Evolutionary conservation across 35 echinoderm and acorn worm species (phyloP).

Genomic region (Lytechinus variegatus): DNA sequence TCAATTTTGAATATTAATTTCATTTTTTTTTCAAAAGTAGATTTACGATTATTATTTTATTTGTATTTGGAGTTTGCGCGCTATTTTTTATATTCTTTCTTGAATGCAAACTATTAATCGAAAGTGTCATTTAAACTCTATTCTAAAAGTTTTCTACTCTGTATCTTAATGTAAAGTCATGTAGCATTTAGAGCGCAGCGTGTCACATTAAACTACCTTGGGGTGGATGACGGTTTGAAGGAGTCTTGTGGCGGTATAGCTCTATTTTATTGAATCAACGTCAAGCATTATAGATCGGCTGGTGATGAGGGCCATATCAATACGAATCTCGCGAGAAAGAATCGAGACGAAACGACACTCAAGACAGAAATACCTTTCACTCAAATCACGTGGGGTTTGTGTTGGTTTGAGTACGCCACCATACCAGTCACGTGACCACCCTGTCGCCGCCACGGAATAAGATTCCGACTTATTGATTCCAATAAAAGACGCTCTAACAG

Average conservation of each 20-base stretch:
- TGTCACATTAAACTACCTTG: neutral
- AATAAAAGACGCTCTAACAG: constrained; percentile 11
- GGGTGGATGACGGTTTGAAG: neutral
- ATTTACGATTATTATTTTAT: no score
- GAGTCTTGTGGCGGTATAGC: neutral
- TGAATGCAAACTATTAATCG: neutral
- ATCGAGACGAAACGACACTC: neutral
- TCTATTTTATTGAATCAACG: neutral
- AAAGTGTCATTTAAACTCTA: neutral
- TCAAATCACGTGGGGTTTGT: neutral
- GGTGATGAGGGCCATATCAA: constrained; percentile 16
- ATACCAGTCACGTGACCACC: neutral
- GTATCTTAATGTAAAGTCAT: neutral
- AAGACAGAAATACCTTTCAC: neutral
- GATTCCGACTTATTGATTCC: neutral
- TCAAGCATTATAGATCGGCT: neutral
- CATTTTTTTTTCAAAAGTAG: no score
- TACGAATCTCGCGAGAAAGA: neutral
- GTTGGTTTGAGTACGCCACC: neutral
- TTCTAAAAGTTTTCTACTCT: neutral
- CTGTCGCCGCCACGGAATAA: constrained; percentile 7
- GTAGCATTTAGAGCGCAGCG: neutral
- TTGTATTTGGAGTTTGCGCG: no score
- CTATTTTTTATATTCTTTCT: no score
- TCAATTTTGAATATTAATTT: no score